Evolutionary conservation across 2,888 invertebrate genomes (phyloP).

Genomic region (Dastarcus helophoroides): DNA sequence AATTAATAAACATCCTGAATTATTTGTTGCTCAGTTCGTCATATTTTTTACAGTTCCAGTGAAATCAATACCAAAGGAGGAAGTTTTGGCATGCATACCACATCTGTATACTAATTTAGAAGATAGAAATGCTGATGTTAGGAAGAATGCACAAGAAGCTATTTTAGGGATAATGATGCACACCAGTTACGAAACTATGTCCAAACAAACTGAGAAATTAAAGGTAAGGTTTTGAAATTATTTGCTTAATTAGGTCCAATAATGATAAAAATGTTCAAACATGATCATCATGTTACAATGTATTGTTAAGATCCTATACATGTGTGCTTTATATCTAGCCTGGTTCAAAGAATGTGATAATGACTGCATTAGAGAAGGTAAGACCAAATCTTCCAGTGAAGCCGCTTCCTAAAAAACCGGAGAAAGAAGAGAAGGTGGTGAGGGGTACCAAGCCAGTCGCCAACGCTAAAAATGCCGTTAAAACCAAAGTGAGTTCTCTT

Average conservation of each 20-base stretch:
- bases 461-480: slow-evolving; percentile 39
- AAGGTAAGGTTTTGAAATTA: slow-evolving; percentile 44
- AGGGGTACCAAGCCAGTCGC: slow-evolving; percentile 46
- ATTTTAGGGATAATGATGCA: slow-evolving; percentile 89
- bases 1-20: no score
- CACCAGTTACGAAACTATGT: slow-evolving; percentile 71
- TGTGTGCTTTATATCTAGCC: slow-evolving; percentile 42
- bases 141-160: slow-evolving; percentile 82
- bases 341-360: slow-evolving; percentile 64
- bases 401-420: slow-evolving; percentile 52
- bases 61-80: slow-evolving; percentile 70
- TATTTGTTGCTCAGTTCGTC: no score
- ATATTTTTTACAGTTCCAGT: slow-evolving; percentile 42
- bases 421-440: slow-evolving; percentile 39
- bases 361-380: slow-evolving; percentile 73
- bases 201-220: slow-evolving; percentile 62
- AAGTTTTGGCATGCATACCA: slow-evolving; percentile 65
- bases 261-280: neutral
- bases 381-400: slow-evolving; percentile 75
- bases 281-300: neutral
- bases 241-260: neutral
- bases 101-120: slow-evolving; percentile 72
- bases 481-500: slow-evolving; percentile 47
- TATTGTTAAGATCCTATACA: neutral
- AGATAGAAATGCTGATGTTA: slow-evolving; percentile 83